Evolutionary conservation across 2,888 invertebrate genomes (phyloP), one percentile per base, ranked within the genome.

Genomic region (Slavum lentiscoides): DNA sequence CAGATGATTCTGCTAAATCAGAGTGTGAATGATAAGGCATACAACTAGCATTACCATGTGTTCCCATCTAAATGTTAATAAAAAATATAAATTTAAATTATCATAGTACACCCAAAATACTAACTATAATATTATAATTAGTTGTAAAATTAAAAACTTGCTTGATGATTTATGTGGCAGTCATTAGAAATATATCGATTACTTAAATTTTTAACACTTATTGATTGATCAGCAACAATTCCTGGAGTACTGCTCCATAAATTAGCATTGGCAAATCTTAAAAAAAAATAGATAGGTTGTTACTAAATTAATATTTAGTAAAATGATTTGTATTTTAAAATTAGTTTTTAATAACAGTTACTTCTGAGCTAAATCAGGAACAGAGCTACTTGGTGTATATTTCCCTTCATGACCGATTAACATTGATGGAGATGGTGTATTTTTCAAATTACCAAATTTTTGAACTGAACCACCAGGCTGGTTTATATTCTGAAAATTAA

Each of bases 341-440:
- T 39, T 66, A 55, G 6, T 37, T 66, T 55, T 19, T 15, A n/a
- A 17, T 6, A 62, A 68, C 43, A 70, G 13, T 49, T 74, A 89
- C 89, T 89, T 88, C 83, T 89, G 89, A 17, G 89, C 89, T 83
- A 90, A 86, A 85, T 90, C 89, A 72, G 90, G 90, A 82, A 90
- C 89, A n/a, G 90, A 90, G 84, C 88, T 88, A 85, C 90, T 93
- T 2, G 93, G 93, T 61, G 93, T 93, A 86, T 93, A 94, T 87
- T 93, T 93, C 83, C 93, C 93, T 85, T 93, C 93, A 86, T 93
- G 93, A 73, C 92, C 93, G 83, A 92, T 91, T 85, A 93, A 88
- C 43, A 93, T 92, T 6, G 90, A 88, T 49, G 90, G 89, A 84
- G 90, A 90, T 83, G 89, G 88, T 55, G 89, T 88, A 0, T 90